Evolutionary conservation across 2,797 vertebrate genomes (phyloP).

Genomic region (Cottoperca gobio): DNA sequence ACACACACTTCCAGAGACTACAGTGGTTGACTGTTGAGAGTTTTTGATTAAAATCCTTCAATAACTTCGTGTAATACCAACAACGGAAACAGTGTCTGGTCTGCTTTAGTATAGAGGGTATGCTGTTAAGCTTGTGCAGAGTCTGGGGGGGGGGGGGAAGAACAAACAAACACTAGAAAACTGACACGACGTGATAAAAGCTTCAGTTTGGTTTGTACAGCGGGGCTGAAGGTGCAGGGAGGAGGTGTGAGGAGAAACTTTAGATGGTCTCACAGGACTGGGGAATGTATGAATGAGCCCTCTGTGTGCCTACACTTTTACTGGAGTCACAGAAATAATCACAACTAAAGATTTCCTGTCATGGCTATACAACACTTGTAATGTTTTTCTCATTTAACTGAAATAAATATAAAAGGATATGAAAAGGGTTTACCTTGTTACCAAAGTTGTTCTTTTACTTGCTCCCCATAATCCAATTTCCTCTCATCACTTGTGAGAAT

Average conservation of each 20-base stretch:
- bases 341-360: conserved; percentile 27
- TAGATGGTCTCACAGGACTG: conserved; percentile 78
- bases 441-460: conserved; percentile 6
- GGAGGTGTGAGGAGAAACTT: conserved; percentile 78
- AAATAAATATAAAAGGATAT: background rate
- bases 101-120: conserved; percentile 10
- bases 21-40: background rate
- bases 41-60: conserved; percentile 2
- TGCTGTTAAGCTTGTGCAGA: conserved; percentile 35
- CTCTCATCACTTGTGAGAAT: conserved; percentile 21
- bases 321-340: conserved; percentile 56
- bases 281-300: conserved; percentile 83
- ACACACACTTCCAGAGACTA: background rate
- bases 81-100: background rate
- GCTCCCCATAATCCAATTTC: conserved; percentile 49
- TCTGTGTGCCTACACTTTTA: conserved; percentile 77
- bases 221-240: conserved; percentile 43
- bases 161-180: conserved; percentile 61
- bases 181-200: conserved; percentile 54
- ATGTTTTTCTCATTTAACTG: background rate
- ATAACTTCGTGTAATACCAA: background rate
- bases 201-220: conserved; percentile 54
- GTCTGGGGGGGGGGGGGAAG: conserved; percentile 26
- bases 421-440: background rate
- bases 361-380: background rate